Base-by-base conservation (phyloP, 2,888 invertebrate genomes). In the Fragum sueziense region DNA sequence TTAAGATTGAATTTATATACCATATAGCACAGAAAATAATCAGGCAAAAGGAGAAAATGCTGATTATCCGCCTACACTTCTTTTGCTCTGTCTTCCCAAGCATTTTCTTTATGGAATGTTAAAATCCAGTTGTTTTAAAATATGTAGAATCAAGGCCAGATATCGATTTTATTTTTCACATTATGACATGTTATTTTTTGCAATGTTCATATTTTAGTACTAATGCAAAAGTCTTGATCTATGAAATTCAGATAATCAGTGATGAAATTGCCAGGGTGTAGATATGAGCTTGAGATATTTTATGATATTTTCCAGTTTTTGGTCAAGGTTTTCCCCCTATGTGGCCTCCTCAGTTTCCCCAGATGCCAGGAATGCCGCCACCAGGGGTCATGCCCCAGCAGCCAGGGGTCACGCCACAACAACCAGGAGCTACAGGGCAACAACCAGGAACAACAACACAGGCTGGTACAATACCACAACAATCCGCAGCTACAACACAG, bases 291-390 rank as follows among this genome's bases (percentile, higher is more conserved):
- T n/a, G n/a, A n/a, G n/a, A 34, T 29, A 7, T 41, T 29, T 70
- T 62, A 27, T 73, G 6, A 20, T 22, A 6, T 69, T 20, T 85
- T 76, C 54, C 77, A 87, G 87, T 86, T 76, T 87, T 87, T 78
- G 79, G 73, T 29, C 85, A 71, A 20, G 84, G 84, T 22, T 84
- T 87, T 52, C 83, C 85, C 51, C 85, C 70, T 27, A 85, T 86
- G 83, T 84, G 84, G 81, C 85, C 82, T 9, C 86, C 72, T 62
- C 87, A 79, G 52, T 79, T 76, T 41, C 52, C 68, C n/a, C 61
- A 47, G 47, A 47, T 47, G 47, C 47, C 14, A 47, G 47, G 7
- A 47, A 47, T 25, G 17, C 57, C 57, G 17, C 47, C 14, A 47
- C 47, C 4, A 9, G 47, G 47, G 4, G 47, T n/a, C 14, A 33